Percentiles rank a stretch among this genome's conserved stretches.
Evolutionary conservation across 2,888 invertebrate genomes (phyloP).

Genomic region (Dryobota labecula): DNA sequence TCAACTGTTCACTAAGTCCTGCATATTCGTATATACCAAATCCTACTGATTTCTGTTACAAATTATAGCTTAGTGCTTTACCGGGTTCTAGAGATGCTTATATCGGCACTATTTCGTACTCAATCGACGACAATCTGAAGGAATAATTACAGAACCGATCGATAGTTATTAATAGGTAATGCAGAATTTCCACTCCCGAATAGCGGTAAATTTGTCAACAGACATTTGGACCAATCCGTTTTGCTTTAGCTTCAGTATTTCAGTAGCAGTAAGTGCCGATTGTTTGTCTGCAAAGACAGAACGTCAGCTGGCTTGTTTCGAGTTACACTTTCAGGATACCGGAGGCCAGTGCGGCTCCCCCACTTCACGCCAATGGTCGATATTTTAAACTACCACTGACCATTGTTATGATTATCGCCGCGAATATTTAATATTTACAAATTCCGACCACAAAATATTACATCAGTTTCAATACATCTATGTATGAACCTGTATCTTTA

Average conservation of each 20-base stretch:
- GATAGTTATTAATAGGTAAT: constrained; percentile 45
- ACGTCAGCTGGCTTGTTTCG: constrained; percentile 74
- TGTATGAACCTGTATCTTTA: constrained; percentile 18
- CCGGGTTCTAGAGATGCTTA: background rate
- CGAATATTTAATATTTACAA: constrained; percentile 33
- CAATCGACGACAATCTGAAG: constrained; percentile 15
- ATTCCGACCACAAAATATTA: constrained; percentile 34
- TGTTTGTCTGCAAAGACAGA: constrained; percentile 72
- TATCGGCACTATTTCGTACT: constrained; percentile 10
- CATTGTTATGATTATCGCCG: constrained; percentile 24
- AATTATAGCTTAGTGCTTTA: constrained; percentile 19
- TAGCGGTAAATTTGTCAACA: constrained; percentile 31
- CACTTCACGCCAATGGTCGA: constrained; percentile 32
- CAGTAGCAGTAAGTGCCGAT: constrained; percentile 48
- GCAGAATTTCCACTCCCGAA: constrained; percentile 20
- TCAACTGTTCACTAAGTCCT: constrained; percentile 15
- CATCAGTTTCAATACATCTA: constrained; percentile 24
- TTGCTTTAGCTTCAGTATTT: constrained; percentile 44
- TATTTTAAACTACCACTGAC: constrained; percentile 48
- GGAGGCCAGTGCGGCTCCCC: constrained; percentile 56
- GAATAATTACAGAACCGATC: constrained; percentile 41
- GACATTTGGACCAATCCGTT: constrained; percentile 37
- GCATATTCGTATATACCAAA: constrained; percentile 15
- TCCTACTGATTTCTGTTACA: constrained; percentile 12
- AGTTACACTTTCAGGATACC: constrained; percentile 68